Percentiles rank a stretch among this genome's conserved stretches.
Evolutionary conservation across 2,888 invertebrate genomes (phyloP).

Genomic region (Rhamnusium bicolor): DNA sequence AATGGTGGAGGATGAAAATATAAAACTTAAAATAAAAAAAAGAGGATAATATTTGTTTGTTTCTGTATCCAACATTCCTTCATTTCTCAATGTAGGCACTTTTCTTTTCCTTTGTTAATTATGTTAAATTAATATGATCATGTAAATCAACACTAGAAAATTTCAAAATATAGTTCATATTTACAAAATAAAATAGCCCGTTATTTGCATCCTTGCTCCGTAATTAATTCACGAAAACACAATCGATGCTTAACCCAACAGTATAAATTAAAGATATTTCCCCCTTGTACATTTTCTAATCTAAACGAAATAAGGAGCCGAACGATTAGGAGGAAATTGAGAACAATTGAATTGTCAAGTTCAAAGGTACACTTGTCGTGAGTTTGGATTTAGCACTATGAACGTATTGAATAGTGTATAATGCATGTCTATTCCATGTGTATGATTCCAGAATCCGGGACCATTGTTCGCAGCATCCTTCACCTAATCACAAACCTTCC

Average conservation of each 20-base stretch:
- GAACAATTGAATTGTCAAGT: slow-evolving; percentile 69
- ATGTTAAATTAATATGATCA: too few relatives aligned
- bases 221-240: not conserved
- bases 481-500: slow-evolving; percentile 64
- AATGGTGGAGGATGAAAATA: too few relatives aligned
- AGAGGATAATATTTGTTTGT: too few relatives aligned
- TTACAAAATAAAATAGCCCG: too few relatives aligned
- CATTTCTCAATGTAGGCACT: too few relatives aligned
- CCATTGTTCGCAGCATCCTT: slow-evolving; percentile 65
- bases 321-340: slow-evolving; percentile 61
- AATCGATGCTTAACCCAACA: not conserved
- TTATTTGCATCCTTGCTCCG: too few relatives aligned
- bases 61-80: too few relatives aligned
- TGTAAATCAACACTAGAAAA: too few relatives aligned
- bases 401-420: slow-evolving; percentile 66
- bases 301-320: slow-evolving; percentile 48
- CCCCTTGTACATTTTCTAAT: slow-evolving; percentile 45
- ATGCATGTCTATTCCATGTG: slow-evolving; percentile 69
- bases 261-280: not conserved
- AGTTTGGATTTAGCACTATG: slow-evolving; percentile 65
- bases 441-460: slow-evolving; percentile 68
- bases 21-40: too few relatives aligned
- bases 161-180: too few relatives aligned
- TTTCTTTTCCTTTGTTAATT: too few relatives aligned
- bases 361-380: slow-evolving; percentile 68